Evolutionary conservation across 2,888 invertebrate species (phyloP).

Genomic region (Pyrrhosoma nymphula): DNA sequence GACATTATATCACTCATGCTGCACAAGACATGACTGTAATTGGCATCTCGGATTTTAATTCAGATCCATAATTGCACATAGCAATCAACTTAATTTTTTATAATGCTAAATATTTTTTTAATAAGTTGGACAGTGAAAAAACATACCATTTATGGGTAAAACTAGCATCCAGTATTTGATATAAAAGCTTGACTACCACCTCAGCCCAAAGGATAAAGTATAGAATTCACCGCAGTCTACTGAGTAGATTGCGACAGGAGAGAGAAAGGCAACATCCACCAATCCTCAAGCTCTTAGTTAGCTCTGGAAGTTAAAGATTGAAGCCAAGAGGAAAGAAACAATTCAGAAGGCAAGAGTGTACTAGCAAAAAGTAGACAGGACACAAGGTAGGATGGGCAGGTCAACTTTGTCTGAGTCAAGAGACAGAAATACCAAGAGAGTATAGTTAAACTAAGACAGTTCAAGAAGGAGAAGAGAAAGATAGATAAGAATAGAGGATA

Average conservation of each 20-base stretch:
- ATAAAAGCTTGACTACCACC: neutral
- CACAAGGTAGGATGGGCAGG: neutral
- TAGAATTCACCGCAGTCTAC: neutral
- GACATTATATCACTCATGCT: too few relatives aligned
- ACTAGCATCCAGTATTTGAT: too few relatives aligned
- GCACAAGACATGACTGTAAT: too few relatives aligned
- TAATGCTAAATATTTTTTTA: too few relatives aligned
- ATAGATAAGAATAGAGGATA: neutral
- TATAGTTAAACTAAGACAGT: slow-evolving; percentile 8
- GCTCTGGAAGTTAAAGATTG: neutral
- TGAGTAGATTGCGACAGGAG: neutral
- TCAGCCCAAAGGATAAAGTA: neutral
- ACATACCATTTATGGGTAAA: too few relatives aligned
- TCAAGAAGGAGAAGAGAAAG: slow-evolving; percentile 16
- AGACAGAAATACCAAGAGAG: neutral
- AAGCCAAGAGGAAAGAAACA: neutral
- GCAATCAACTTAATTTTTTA: too few relatives aligned
- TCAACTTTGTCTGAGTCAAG: neutral
- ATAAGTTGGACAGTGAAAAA: too few relatives aligned
- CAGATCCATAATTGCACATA: too few relatives aligned
- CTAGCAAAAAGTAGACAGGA: neutral
- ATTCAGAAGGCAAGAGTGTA: neutral
- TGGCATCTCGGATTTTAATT: too few relatives aligned
- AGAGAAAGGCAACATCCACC: neutral
- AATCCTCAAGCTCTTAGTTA: neutral